phyloP scores from a whole-genome alignment of 2,113 vertebrate species.

The Puma concolor region DNA sequence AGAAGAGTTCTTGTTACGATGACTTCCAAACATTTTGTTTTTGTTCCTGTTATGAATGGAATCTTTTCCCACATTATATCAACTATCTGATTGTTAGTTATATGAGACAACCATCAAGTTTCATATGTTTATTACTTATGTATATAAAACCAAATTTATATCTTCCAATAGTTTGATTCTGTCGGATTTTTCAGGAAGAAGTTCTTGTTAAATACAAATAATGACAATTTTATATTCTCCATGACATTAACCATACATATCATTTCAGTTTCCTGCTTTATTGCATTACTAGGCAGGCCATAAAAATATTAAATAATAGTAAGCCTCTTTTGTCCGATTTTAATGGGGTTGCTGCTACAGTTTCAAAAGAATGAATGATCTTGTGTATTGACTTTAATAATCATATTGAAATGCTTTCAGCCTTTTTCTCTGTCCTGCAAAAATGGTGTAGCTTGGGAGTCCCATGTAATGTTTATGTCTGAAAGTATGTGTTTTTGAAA shows the following conservation, averaged over 20 bases:
- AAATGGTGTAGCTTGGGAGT: neutral
- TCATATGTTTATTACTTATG: neutral
- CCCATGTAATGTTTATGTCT: neutral
- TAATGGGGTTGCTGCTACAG: neutral
- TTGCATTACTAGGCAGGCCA: neutral
- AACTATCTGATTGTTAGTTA: neutral
- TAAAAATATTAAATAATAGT: neutral
- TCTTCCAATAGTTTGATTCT: neutral
- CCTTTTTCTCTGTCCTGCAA: neutral
- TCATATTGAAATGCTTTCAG: neutral
- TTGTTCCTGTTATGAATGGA: neutral
- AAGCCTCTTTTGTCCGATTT: neutral
- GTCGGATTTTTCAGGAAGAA: neutral
- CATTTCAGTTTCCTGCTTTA: neutral
- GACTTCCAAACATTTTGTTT: conserved; percentile 17
- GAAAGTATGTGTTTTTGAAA: neutral
- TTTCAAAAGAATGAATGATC: neutral
- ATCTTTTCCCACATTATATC: neutral
- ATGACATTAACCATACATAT: neutral
- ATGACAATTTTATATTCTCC: neutral
- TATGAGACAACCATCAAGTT: neutral
- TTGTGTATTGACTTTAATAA: neutral
- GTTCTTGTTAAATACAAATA: neutral
- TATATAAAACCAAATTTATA: neutral
- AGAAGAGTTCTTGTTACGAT: neutral